Conservation (phyloP, 1,140 invertebrate species). For the Plectrocnemia conspersa region DNA sequence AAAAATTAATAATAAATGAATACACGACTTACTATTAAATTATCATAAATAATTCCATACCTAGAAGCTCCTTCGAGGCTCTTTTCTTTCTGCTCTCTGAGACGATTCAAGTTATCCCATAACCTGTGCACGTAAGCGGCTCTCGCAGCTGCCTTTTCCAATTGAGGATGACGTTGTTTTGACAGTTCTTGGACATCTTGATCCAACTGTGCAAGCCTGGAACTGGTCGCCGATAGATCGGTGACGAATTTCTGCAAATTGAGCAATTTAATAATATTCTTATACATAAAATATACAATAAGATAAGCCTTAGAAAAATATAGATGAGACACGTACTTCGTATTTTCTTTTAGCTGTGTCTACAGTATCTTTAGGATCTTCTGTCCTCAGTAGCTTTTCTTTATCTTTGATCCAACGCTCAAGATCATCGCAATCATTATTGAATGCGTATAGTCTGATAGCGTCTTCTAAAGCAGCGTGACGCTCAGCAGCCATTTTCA, state of each 20-base stretch:
- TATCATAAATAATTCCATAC: slow-evolving; percentile 42
- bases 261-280: slow-evolving; percentile 23
- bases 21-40: too few species aligned
- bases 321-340: slow-evolving; percentile 56
- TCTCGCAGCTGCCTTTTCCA: slow-evolving; percentile 76
- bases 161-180: slow-evolving; percentile 79
- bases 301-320: slow-evolving; percentile 2
- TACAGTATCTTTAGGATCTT: slow-evolving; percentile 85
- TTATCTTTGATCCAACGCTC: slow-evolving; percentile 97
- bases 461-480: slow-evolving; percentile 85
- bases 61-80: slow-evolving; percentile 85
- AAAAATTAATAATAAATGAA: too few species aligned
- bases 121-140: slow-evolving; percentile 81
- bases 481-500: slow-evolving; percentile 72
- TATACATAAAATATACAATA: slow-evolving; percentile 16
- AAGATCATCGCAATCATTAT: slow-evolving; percentile 96
- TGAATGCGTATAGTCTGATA: slow-evolving; percentile 89
- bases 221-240: slow-evolving; percentile 87
- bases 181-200: slow-evolving; percentile 82
- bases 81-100: slow-evolving; percentile 88
- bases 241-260: slow-evolving; percentile 81
- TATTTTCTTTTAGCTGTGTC: slow-evolving; percentile 92
- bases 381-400: slow-evolving; percentile 78
- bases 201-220: slow-evolving; percentile 85
- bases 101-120: slow-evolving; percentile 82